Base-by-base conservation (phyloP, 2,797 vertebrate species). In the Balearica regulorum region DNA sequence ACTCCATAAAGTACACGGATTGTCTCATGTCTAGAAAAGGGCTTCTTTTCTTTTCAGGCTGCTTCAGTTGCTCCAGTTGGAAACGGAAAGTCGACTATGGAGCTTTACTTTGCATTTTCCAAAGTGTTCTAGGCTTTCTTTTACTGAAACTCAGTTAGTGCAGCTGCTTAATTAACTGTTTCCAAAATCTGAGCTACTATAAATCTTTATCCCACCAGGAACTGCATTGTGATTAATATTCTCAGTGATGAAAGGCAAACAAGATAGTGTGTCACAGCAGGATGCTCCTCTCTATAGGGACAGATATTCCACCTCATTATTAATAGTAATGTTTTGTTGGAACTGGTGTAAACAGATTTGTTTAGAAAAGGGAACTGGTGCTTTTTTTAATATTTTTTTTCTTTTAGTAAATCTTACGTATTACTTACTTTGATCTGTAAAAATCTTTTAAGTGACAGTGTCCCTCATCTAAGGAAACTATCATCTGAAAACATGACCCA, bases 91-190 rank as follows among this genome's bases (percentile, higher is more conserved):
- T 17, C 71, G 44, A 65, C 39, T 26, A 7, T 7, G 4, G 33
- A 70, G n/a, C 6, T 75, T 77, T 57, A 35, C 15, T 76, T 79
- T 53, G 19, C 11, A 48, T 72, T 92, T 83, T 80, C 5, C 28
- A 78, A 55, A 80, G 17, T 15, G 9, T 71, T 54, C 69, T 77
- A n/a, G 25, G 39, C 16, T 83, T 60, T 12, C 55, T 85, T 80
- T 84, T 65, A 21, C n/a, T 51, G 66, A 35, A 58, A 60, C 4
- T 53, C 6, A 22, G 65, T 60, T 58, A 3, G 35, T 62, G 53
- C 41, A 76, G 46, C 48, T 80, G 57, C 84, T 93, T 93, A 94
- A 91, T 75, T 82, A 94, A 81, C 41, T 94, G 53, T 78, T 96
- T 82, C 60, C 44, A 93, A 83, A 91, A 35, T 65, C 49, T 44